phyloP scores from a whole-genome alignment of 2,888 invertebrate genomes.

The Chirona hameri region DNA sequence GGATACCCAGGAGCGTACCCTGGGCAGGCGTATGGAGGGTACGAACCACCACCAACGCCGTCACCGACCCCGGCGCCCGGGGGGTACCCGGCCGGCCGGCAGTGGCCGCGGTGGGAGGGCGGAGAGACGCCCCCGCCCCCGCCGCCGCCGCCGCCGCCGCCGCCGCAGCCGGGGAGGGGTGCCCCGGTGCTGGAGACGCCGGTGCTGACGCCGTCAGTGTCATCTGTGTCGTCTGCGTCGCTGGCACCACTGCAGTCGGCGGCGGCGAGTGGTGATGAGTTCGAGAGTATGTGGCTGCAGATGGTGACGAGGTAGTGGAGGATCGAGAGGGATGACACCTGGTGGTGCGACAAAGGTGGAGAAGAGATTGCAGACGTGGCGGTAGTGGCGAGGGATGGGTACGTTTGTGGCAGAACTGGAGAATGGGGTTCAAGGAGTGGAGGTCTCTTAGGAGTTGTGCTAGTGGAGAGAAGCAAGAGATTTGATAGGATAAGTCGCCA shows the following conservation, averaged over 20 bases:
- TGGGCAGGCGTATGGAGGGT: not conserved
- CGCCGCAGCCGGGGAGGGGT: not conserved
- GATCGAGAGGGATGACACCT: too few species aligned
- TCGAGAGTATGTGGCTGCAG: not conserved
- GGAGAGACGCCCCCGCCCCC: not conserved
- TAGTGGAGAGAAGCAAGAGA: too few species aligned
- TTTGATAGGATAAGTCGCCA: too few species aligned
- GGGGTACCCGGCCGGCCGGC: not conserved
- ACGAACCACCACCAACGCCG: not conserved
- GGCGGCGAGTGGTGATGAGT: not conserved
- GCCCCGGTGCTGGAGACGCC: not conserved
- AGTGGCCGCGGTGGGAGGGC: too few species aligned
- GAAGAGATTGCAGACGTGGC: too few species aligned
- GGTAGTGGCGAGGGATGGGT: too few species aligned
- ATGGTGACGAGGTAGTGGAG: not conserved
- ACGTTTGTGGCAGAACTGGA: too few species aligned
- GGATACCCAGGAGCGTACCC: not conserved
- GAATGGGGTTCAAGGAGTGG: too few species aligned
- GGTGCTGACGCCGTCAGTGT: not conserved
- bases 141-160: not conserved
- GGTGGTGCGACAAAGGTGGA: too few species aligned
- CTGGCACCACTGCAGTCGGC: not conserved
- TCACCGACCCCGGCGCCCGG: not conserved
- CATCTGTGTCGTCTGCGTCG: not conserved
- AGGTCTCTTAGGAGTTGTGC: too few species aligned